Conservation (phyloP, 2,113 vertebrate species). For the Chelonoidis abingdonii region DNA sequence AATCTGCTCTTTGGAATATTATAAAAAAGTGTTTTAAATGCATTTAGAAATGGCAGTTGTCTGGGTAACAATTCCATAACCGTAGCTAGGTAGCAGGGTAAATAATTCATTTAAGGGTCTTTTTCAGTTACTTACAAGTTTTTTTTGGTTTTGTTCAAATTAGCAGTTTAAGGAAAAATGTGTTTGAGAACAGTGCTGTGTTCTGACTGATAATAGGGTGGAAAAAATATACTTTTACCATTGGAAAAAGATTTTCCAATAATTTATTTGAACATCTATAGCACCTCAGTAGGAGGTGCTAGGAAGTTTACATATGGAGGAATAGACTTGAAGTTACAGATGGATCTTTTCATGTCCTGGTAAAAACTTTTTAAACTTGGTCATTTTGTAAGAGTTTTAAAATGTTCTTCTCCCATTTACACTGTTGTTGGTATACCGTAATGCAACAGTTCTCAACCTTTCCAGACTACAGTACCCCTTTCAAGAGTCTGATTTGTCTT, state of each 20-base stretch:
- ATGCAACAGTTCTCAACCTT: background rate
- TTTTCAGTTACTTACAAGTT: slow-evolving; percentile 4
- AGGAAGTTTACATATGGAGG: background rate
- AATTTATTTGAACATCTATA: background rate
- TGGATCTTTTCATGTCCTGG: background rate
- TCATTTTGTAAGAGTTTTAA: background rate
- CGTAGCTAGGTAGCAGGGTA: background rate
- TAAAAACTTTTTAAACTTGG: background rate
- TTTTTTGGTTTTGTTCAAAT: background rate
- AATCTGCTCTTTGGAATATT: slow-evolving; percentile 3
- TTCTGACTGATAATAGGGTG: background rate
- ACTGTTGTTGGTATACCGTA: background rate
- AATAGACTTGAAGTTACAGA: background rate
- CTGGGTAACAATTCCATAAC: background rate
- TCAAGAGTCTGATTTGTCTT: no score
- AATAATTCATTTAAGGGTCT: background rate
- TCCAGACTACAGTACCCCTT: no score
- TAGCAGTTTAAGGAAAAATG: background rate
- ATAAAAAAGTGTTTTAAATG: background rate
- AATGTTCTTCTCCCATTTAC: background rate
- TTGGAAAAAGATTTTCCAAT: background rate
- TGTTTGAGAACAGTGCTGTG: background rate
- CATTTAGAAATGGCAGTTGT: background rate
- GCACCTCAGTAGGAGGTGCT: background rate
- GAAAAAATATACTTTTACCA: background rate